Evolutionary conservation across 2,888 invertebrate genomes (phyloP), one percentile per base, ranked within the genome.

Genomic region (Polymixis flavicincta): DNA sequence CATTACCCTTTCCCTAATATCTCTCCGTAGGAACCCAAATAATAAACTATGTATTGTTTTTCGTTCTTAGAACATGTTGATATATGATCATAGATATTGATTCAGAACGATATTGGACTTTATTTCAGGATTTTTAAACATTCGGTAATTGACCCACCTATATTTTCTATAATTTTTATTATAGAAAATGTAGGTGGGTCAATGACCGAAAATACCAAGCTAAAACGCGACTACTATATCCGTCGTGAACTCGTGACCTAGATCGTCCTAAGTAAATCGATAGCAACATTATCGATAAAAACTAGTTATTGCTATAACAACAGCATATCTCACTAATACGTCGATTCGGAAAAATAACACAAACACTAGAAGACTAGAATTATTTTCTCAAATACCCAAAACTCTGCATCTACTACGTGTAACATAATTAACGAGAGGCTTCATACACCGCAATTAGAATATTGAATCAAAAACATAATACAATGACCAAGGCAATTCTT

Each of bases 251-350:
- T 22, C 11, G 14, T 83, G 64, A 60, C 72, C 75, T 54, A 71
- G 70, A 69, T 22, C 45, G 22, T 42, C 25, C 22, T 52, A 45
- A 59, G 14, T 25, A 7, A 48, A 65, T 68, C 52, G 45, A 72
- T 76, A 59, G 57, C 42, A 84, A 54, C 48, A 70, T 37, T 63
- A 50, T 76, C 45, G 45, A 71, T 79, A 73, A 76, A 74, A 81
- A 72, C 85, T 91, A 92, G 83, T 93, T 94, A 94, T 94, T 94
- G 93, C 93, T 92, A 88, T 87, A 87, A 86, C 82, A 87, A 85
- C 86, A 88, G 87, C 87, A 87, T 85, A 87, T 94, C 93, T 94
- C 94, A 93, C 93, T 94, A 94, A 92, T 91, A 91, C 85, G 93
- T 93, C 92, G 80, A 85, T 83, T 82, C 69, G 67, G 65, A 70